Percentiles rank a stretch among this genome's conserved stretches.
Evolutionary conservation across 2,797 vertebrate genomes (phyloP).

Genomic region (Pelochelys cantorii): DNA sequence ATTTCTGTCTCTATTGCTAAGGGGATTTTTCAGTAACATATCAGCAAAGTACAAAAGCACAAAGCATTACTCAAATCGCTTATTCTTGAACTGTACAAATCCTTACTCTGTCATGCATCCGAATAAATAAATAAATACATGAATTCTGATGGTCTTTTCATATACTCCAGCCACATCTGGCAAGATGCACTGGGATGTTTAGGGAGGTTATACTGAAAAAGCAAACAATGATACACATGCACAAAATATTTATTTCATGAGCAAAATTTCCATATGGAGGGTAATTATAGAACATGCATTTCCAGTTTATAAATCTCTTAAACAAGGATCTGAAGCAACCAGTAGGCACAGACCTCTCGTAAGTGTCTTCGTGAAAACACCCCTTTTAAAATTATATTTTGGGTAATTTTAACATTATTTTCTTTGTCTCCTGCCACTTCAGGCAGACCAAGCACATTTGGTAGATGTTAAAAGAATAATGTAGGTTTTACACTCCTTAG

Average conservation of each 20-base stretch:
- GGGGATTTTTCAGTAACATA: background rate
- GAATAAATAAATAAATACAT: background rate
- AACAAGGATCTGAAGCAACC: background rate
- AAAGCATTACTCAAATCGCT: background rate
- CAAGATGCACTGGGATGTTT: background rate
- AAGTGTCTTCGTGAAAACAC: background rate
- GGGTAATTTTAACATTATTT: background rate
- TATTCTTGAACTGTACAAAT: background rate
- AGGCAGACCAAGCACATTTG: background rate
- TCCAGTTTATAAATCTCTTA: background rate
- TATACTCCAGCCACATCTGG: background rate
- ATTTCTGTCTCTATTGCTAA: rapidly evolving
- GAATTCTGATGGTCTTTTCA: background rate
- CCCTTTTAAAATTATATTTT: background rate
- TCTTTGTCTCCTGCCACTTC: background rate
- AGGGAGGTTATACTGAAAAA: background rate
- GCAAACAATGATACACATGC: background rate
- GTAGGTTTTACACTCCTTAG: slow-evolving; percentile 15
- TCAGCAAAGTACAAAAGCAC: background rate
- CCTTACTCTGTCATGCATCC: background rate
- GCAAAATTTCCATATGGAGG: background rate
- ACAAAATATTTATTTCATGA: background rate
- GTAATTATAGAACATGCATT: background rate
- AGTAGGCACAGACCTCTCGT: background rate
- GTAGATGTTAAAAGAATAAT: slow-evolving; percentile 16